phyloP scores from a whole-genome alignment of 2,888 invertebrate genomes.

The Drosophila tripunctata region DNA sequence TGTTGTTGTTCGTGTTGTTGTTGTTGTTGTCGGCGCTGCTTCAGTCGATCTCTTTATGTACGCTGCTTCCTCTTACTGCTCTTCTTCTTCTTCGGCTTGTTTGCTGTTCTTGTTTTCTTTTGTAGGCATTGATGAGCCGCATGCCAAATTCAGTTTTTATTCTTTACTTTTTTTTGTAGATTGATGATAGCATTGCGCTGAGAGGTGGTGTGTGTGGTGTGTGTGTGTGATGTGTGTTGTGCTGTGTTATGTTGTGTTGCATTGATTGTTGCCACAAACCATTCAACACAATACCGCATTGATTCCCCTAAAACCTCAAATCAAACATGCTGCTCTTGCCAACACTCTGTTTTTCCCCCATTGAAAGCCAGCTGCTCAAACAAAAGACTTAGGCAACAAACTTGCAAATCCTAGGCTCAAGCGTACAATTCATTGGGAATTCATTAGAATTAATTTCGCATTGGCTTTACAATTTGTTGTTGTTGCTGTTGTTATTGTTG shows the following conservation, averaged over 20 bases:
- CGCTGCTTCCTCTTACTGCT: constrained; percentile 12
- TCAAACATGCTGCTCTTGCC: too few relatives aligned
- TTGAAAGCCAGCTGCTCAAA: constrained; percentile 18
- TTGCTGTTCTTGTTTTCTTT: constrained; percentile 5
- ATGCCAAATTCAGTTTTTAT: constrained; percentile 36
- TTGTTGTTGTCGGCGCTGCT: constrained; percentile 16
- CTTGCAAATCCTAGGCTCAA: constrained; percentile 28
- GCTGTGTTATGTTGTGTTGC: constrained; percentile 12
- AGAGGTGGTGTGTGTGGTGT: constrained; percentile 3
- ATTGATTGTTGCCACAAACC: constrained; percentile 41
- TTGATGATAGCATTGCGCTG: constrained; percentile 39
- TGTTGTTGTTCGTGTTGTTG: constrained; percentile 54
- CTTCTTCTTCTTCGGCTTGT: constrained; percentile 11
- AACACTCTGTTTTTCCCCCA: background rate
- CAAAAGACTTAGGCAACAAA: constrained; percentile 57
- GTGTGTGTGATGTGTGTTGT: background rate
- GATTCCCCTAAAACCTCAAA: too few relatives aligned
- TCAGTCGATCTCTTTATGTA: constrained; percentile 20
- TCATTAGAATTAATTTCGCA: constrained; percentile 36
- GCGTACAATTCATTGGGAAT: constrained; percentile 20
- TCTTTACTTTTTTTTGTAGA: constrained; percentile 10
- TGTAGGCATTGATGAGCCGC: constrained; percentile 41
- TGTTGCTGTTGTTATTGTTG: background rate
- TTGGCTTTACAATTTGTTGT: constrained; percentile 12
- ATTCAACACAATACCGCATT: constrained; percentile 27